Percentiles rank a stretch among this genome's conserved stretches.
phyloP scores from a whole-genome alignment of 2,113 vertebrate genomes.

The Carlito syrichta region DNA sequence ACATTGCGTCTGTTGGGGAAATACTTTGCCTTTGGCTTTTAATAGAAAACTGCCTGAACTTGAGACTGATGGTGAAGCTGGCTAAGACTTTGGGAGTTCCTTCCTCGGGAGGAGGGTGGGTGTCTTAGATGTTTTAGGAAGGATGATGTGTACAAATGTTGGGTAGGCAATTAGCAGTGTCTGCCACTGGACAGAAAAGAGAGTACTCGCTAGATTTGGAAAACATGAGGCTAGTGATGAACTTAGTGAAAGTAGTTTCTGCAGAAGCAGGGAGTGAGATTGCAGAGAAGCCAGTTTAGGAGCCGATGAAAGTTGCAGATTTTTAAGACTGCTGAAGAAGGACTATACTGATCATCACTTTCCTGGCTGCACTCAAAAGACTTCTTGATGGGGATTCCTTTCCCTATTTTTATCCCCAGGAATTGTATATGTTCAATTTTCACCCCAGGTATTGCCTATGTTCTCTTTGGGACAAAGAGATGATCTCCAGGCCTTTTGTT shows the following conservation, averaged over 20 bases:
- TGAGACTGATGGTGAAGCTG: not conserved
- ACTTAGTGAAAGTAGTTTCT: not conserved
- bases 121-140: not conserved
- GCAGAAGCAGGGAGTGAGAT: not conserved
- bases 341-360: not conserved
- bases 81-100: not conserved
- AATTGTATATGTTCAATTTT: not conserved
- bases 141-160: not conserved
- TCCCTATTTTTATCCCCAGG: not conserved
- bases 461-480: conserved; percentile 13
- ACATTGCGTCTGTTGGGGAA: not conserved
- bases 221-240: not conserved
- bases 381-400: not conserved
- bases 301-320: not conserved
- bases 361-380: not conserved
- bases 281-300: not conserved
- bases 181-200: not conserved
- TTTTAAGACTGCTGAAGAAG: not conserved
- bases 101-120: not conserved
- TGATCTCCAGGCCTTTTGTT: not conserved
- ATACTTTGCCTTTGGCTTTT: not conserved
- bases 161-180: not conserved
- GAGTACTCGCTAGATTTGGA: not conserved
- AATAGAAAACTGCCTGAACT: not conserved
- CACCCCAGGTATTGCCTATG: not conserved